Percentiles rank a stretch among this genome's conserved stretches.
Evolutionary conservation across 2,888 invertebrate genomes (phyloP).

Genomic region (Eremobia ochroleuca): DNA sequence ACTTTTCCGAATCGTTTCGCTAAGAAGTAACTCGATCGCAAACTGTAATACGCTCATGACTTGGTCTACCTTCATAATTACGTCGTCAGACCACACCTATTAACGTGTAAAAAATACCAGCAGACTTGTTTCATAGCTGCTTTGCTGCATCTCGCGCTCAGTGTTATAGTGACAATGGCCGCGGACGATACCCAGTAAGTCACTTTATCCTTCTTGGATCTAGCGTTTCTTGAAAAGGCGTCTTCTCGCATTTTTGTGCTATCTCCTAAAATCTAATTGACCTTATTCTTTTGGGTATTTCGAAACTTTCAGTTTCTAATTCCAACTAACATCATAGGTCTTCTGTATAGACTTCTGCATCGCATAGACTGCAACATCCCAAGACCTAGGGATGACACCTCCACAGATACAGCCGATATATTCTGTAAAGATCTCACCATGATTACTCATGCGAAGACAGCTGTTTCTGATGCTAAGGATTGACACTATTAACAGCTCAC

Average conservation of each 20-base stretch:
- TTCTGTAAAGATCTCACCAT: too few species aligned
- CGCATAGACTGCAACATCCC: neutral
- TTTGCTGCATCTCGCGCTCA: slow-evolving; percentile 33
- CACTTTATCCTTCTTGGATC: slow-evolving; percentile 13
- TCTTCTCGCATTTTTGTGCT: neutral
- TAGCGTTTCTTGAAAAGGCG: neutral
- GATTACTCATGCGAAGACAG: too few species aligned
- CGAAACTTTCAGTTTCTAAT: neutral
- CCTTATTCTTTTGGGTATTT: neutral
- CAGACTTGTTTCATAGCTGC: slow-evolving; percentile 48
- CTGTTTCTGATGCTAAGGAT: too few species aligned
- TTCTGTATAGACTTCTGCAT: neutral
- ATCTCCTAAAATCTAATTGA: neutral
- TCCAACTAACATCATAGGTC: neutral
- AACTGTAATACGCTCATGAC: slow-evolving; percentile 15
- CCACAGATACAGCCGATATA: neutral
- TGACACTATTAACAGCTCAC: too few species aligned
- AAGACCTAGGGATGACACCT: neutral
- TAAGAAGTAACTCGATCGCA: neutral
- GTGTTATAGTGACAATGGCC: slow-evolving; percentile 64
- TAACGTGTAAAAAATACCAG: slow-evolving; percentile 36
- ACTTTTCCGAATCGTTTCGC: neutral
- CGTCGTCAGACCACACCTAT: slow-evolving; percentile 28
- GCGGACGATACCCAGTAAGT: slow-evolving; percentile 65
- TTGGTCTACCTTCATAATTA: slow-evolving; percentile 42